Percentiles rank a stretch among this genome's conserved stretches.
Evolutionary conservation across 2,888 invertebrate genomes (phyloP).

Genomic region (Eupithecia tripunctaria): DNA sequence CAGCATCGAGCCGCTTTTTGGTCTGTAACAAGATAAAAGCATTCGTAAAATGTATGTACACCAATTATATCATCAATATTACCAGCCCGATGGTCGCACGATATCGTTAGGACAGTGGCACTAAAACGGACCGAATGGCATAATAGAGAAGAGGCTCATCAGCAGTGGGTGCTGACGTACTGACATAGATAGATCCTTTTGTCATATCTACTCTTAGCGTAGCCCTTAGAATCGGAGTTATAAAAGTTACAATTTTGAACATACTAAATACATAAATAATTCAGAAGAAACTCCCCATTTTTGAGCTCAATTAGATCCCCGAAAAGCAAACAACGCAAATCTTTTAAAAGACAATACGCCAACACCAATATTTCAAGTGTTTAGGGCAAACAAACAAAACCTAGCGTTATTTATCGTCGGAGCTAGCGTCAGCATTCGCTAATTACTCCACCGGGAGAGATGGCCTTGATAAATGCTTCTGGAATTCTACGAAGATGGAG

Average conservation of each 20-base stretch:
- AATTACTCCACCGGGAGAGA: conserved; percentile 37
- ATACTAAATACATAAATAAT: no score
- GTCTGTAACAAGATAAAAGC: conserved; percentile 85
- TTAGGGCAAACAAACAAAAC: conserved; percentile 39
- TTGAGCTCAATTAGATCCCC: not conserved
- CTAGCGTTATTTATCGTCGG: conserved; percentile 29
- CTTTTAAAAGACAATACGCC: conserved; percentile 32
- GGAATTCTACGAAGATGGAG: conserved; percentile 17
- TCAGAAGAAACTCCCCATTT: not conserved
- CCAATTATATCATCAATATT: no score
- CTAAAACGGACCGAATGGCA: not conserved
- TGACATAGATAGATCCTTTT: no score
- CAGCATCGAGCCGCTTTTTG: conserved; percentile 98
- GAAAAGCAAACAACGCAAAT: conserved; percentile 18
- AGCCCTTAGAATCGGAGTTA: not conserved
- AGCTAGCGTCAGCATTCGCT: conserved; percentile 31
- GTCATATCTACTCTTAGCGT: no score
- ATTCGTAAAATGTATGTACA: not conserved
- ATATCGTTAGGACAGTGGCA: not conserved
- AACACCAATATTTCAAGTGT: conserved; percentile 33
- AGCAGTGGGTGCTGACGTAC: no score
- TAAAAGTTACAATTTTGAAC: not conserved
- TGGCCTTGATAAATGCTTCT: conserved; percentile 29
- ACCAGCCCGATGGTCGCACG: not conserved
- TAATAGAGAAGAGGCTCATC: no score